Conservation (phyloP, 2,888 invertebrate species). For the Deilephila elpenor region DNA sequence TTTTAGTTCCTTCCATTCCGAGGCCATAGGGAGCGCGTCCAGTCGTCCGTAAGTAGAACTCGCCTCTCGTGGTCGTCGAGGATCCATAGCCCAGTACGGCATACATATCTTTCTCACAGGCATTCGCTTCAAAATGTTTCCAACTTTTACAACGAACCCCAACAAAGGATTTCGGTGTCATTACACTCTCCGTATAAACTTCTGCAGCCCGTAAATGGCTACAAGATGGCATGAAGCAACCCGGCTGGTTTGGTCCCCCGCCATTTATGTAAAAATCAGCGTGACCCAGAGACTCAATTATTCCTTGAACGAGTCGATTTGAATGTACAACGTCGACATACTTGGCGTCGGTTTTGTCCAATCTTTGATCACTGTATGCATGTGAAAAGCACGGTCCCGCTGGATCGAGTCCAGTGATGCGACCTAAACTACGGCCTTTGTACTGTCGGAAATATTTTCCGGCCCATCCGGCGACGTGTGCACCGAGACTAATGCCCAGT, state of each 20-base stretch:
- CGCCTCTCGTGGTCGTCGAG: conserved; percentile 69
- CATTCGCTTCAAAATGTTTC: conserved; percentile 68
- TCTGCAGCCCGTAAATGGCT: conserved; percentile 78
- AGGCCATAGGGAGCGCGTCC: conserved; percentile 69
- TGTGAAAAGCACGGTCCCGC: conserved; percentile 81
- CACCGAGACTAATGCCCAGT: conserved; percentile 85
- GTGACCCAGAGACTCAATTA: conserved; percentile 86
- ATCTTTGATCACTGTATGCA: conserved; percentile 71
- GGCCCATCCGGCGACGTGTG: conserved; percentile 83
- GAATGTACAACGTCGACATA: conserved; percentile 80
- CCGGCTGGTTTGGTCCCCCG: conserved; percentile 88
- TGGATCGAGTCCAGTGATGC: conserved; percentile 80
- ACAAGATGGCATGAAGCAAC: conserved; percentile 84
- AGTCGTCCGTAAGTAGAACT: conserved; percentile 74
- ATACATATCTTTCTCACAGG: conserved; percentile 65
- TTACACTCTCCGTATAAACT: conserved; percentile 75
- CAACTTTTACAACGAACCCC: conserved; percentile 71
- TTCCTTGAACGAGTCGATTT: conserved; percentile 77
- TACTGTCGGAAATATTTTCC: conserved; percentile 76
- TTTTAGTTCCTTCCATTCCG: conserved; percentile 72
- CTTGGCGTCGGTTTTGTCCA: conserved; percentile 73
- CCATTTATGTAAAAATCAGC: conserved; percentile 90
- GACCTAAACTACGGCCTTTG: conserved; percentile 67
- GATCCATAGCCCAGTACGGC: conserved; percentile 79
- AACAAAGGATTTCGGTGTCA: conserved; percentile 70